Conservation (phyloP, 1,140 invertebrate genomes). For the Dendroctonus valens region DNA sequence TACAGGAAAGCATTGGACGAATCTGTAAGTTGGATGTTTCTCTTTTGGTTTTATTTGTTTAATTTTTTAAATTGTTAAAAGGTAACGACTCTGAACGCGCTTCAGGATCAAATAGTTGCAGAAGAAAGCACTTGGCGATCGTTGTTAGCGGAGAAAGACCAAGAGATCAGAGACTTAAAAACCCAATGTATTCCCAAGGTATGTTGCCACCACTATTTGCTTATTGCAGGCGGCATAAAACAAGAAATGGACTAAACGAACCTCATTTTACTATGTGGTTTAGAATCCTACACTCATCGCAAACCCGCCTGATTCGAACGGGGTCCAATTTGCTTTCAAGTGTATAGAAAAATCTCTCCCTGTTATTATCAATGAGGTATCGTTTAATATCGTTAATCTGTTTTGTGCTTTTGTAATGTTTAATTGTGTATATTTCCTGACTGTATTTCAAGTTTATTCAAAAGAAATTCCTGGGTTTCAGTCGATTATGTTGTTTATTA, state of each 20-base stretch:
- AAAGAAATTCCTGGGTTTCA: background rate
- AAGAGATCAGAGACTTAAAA: conserved; percentile 59
- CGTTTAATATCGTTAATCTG: conserved; percentile 6
- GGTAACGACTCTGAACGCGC: too few relatives aligned
- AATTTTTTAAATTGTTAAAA: too few relatives aligned
- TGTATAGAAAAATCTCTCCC: conserved; percentile 60
- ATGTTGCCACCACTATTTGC: conserved; percentile 2
- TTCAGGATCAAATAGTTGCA: too few relatives aligned
- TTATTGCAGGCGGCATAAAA: conserved; percentile 1
- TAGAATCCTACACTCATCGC: background rate
- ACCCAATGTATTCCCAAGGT: conserved; percentile 51
- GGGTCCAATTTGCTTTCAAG: conserved; percentile 57
- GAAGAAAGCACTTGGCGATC: conserved; percentile 65
- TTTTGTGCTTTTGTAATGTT: conserved; percentile 14
- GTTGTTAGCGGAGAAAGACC: conserved; percentile 61
- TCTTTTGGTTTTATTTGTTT: too few relatives aligned
- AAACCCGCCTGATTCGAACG: conserved; percentile 50
- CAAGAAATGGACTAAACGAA: background rate
- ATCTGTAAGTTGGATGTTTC: too few relatives aligned
- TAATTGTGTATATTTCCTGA: too few relatives aligned
- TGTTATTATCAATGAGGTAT: conserved; percentile 56
- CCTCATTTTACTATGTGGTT: background rate
- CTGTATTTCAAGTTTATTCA: too few relatives aligned
- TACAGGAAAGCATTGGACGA: too few relatives aligned
- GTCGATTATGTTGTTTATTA: too few relatives aligned